Evolutionary conservation across 2,113 vertebrate genomes (phyloP).

Genomic region (Climacteris rufus): DNA sequence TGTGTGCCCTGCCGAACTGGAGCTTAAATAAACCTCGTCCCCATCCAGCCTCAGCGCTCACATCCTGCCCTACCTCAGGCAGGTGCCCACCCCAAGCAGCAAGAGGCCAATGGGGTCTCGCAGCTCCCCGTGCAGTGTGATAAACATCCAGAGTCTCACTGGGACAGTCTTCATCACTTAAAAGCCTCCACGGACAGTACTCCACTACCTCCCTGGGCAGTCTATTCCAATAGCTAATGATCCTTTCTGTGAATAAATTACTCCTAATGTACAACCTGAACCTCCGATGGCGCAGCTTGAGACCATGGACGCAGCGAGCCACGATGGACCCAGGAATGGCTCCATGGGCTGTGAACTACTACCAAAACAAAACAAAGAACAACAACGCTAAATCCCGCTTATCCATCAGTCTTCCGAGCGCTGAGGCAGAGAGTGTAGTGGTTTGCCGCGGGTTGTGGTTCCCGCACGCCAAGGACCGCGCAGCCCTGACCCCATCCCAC

Average conservation of each 20-base stretch:
- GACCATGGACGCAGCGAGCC: neutral
- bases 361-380: neutral
- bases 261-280: neutral
- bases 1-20: neutral
- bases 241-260: neutral
- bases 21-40: neutral
- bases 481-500: rapidly evolving
- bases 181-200: neutral
- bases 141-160: rapidly evolving
- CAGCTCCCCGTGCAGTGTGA: rapidly evolving
- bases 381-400: neutral
- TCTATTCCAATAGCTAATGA: neutral
- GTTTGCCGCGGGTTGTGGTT: rapidly evolving
- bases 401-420: neutral
- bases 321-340: rapidly evolving
- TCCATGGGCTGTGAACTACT: neutral
- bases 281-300: neutral
- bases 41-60: rapidly evolving
- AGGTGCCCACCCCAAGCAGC: neutral
- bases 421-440: neutral
- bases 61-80: too few species aligned
- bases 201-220: neutral
- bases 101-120: rapidly evolving
- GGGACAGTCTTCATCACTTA: neutral
- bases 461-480: rapidly evolving